phyloP scores from a whole-genome alignment of 2,888 invertebrate species.

The Thymelicus acteon region DNA sequence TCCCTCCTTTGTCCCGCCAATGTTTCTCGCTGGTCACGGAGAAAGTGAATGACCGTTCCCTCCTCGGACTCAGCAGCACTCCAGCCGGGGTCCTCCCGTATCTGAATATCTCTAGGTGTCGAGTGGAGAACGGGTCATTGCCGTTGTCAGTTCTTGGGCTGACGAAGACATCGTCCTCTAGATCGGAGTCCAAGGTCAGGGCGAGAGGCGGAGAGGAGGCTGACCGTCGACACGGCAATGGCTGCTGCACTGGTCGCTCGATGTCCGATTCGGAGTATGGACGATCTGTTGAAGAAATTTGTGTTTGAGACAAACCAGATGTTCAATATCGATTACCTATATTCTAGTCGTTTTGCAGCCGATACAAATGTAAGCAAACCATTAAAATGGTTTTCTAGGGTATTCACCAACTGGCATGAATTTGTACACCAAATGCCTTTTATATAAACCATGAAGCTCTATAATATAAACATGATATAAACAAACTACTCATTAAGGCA shows the following conservation, averaged over 20 bases:
- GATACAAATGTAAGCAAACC: too few relatives aligned
- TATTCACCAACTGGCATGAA: too few relatives aligned
- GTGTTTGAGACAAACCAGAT: not conserved
- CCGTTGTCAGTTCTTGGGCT: slow-evolving; percentile 67
- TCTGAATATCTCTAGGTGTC: slow-evolving; percentile 72
- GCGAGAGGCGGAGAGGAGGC: slow-evolving; percentile 73
- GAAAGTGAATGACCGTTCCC: slow-evolving; percentile 74
- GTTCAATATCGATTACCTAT: too few relatives aligned
- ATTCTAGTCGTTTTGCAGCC: too few relatives aligned
- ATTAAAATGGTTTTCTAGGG: too few relatives aligned
- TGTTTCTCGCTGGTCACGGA: slow-evolving; percentile 76
- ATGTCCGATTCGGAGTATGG: slow-evolving; percentile 77
- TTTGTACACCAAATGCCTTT: too few relatives aligned
- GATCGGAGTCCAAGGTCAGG: slow-evolving; percentile 68
- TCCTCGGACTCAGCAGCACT: slow-evolving; percentile 69
- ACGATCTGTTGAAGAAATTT: slow-evolving; percentile 60
- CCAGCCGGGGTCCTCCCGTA: slow-evolving; percentile 76
- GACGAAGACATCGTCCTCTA: slow-evolving; percentile 80
- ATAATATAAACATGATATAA: too few relatives aligned
- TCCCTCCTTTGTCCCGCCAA: slow-evolving; percentile 80
- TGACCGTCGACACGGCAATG: slow-evolving; percentile 63
- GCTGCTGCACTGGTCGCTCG: slow-evolving; percentile 57
- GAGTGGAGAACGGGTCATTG: slow-evolving; percentile 73
- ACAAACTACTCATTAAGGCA: too few relatives aligned
- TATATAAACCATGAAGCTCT: too few relatives aligned